Evolutionary conservation across 1,140 invertebrate genomes (phyloP).

Genomic region (Oncopodura yosiiana): DNA sequence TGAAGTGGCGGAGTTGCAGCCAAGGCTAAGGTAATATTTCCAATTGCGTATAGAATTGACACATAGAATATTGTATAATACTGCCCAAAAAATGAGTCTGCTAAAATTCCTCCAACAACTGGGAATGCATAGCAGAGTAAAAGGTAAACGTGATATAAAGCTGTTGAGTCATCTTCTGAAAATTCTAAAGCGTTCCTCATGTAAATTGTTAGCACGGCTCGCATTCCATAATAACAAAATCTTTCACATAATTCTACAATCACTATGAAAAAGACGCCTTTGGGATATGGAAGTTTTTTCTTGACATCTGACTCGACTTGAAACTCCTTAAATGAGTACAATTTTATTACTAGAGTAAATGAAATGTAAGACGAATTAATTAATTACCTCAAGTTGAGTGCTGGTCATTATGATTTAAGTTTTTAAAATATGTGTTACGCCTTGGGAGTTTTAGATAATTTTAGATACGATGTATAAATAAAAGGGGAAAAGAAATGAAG

Average conservation of each 20-base stretch:
- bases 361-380: too few species aligned
- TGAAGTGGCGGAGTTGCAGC: constrained; percentile 37
- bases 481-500: too few species aligned
- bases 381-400: too few species aligned
- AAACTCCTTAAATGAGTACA: too few species aligned
- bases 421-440: too few species aligned
- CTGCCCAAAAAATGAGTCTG: constrained; percentile 52
- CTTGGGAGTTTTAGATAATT: too few species aligned
- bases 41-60: constrained; percentile 46
- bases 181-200: constrained; percentile 58
- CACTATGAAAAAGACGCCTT: constrained; percentile 82
- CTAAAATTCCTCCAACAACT: constrained; percentile 67
- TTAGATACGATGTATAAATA: too few species aligned
- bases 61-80: constrained; percentile 31
- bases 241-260: constrained; percentile 84
- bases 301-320: too few species aligned
- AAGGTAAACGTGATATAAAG: constrained; percentile 71
- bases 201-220: constrained; percentile 78
- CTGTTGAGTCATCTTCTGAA: constrained; percentile 55
- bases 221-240: constrained; percentile 92
- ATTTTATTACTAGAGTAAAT: too few species aligned
- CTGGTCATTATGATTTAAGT: too few species aligned
- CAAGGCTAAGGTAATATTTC: constrained; percentile 44
- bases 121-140: constrained; percentile 79
- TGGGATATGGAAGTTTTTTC: constrained; percentile 70